Evolutionary conservation across 2,113 vertebrate genomes (phyloP).

Genomic region (Sitta europaea): DNA sequence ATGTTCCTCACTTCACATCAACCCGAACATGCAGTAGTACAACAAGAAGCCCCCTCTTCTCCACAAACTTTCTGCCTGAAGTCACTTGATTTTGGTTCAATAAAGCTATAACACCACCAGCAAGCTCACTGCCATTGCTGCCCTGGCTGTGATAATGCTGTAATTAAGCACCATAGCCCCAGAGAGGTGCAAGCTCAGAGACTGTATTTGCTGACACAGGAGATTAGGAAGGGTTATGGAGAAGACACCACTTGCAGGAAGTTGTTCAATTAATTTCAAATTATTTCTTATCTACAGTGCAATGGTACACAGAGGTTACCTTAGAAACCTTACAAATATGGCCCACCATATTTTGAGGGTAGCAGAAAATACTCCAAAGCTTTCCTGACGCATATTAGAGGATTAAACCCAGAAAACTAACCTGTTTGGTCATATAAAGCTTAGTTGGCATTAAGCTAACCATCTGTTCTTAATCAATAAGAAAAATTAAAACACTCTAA

Average conservation of each 20-base stretch:
- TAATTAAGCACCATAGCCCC: background rate
- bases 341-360: background rate
- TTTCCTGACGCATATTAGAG: background rate
- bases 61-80: background rate
- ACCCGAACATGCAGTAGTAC: fast-evolving
- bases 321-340: background rate
- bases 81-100: background rate
- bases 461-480: background rate
- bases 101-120: background rate
- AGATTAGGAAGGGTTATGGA: background rate
- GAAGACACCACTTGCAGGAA: background rate
- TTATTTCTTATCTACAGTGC: background rate
- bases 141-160: background rate
- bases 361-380: background rate
- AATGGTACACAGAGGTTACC: background rate
- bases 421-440: background rate
- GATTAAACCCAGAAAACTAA: background rate
- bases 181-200: background rate
- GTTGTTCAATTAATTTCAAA: background rate
- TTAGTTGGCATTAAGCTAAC: background rate
- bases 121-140: background rate
- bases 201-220: background rate
- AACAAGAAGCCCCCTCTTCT: fast-evolving
- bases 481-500: background rate
- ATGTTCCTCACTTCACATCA: background rate